Conservation (phyloP, 2,113 vertebrate species). For the Bos javanicus region DNA sequence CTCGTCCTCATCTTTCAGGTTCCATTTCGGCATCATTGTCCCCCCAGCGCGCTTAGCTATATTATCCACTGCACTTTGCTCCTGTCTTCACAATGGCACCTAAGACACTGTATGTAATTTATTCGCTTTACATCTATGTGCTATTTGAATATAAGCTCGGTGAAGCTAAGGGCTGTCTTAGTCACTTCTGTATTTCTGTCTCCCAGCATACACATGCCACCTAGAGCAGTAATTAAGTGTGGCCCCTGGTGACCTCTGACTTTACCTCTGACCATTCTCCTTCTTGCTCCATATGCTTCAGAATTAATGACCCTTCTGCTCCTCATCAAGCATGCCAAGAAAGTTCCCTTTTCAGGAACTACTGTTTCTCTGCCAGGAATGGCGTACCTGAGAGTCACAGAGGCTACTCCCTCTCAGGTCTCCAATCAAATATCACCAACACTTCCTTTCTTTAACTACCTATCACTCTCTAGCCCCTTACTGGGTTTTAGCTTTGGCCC, state of each 20-base stretch:
- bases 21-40: background rate
- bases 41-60: accelerated
- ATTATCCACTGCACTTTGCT: background rate
- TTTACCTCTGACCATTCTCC: background rate
- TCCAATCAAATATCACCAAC: background rate
- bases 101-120: background rate
- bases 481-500: background rate
- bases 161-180: background rate
- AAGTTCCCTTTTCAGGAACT: background rate
- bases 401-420: background rate
- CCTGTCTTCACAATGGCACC: background rate
- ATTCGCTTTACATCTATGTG: background rate
- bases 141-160: background rate
- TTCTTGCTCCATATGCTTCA: background rate
- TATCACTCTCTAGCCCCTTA: background rate
- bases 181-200: background rate
- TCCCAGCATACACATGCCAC: background rate
- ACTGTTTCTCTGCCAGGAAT: background rate
- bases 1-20: background rate
- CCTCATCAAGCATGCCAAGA: background rate
- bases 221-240: background rate
- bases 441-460: background rate
- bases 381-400: background rate
- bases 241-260: background rate
- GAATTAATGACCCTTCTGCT: background rate